Evolutionary conservation across 2,113 vertebrate genomes (phyloP), one percentile per base, ranked within the genome.

Genomic region (Hippocampus mohnikei): DNA sequence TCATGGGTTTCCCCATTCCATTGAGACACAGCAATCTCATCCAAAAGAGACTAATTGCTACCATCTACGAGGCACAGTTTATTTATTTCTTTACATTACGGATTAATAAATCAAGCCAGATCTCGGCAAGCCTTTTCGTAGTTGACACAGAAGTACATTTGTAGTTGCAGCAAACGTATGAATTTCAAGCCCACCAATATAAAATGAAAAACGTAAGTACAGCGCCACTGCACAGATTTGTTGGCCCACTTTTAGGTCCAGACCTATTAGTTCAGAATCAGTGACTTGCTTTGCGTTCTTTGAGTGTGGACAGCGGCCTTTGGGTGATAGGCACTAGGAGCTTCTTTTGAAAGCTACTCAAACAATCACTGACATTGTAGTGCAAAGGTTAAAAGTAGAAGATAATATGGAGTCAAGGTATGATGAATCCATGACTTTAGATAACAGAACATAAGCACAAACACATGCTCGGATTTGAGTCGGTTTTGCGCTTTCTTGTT

Each of bases 371-470:
- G 20, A 2, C 52, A 23, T 2, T n/a, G 21, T 55, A 53, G 55
- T 3, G 48, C 55, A 18, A 73, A 10, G 81, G 76, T 83, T 81
- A 87, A 83, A 85, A 80, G 81, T 68, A 65, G 44, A 33, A 23
- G 42, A 23, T 52, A 76, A 70, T 53, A 74, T 21, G n/a, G 61
- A 29, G 59, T 37, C 41, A 58, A 7, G 25, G 61, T 79, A 85
- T 84, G 78, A 84, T 69, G 10, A 52, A 75, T 78, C 73, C 46
- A 42, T 50, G 16, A 46, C 18, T 59, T 58, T 41, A 33, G 82
- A 76, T 78, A 80, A 76, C 72, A 41, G 29, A 10, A 2, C 61
- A 20, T 42, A 66, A 37, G 50, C 20, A 21, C 50, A 11, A 4
- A 44, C 10, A 16, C 37, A 68, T 0, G 33, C 61, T 33, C n/a